phyloP scores from a whole-genome alignment of 2,888 invertebrate species.

The Melieria omissa region DNA sequence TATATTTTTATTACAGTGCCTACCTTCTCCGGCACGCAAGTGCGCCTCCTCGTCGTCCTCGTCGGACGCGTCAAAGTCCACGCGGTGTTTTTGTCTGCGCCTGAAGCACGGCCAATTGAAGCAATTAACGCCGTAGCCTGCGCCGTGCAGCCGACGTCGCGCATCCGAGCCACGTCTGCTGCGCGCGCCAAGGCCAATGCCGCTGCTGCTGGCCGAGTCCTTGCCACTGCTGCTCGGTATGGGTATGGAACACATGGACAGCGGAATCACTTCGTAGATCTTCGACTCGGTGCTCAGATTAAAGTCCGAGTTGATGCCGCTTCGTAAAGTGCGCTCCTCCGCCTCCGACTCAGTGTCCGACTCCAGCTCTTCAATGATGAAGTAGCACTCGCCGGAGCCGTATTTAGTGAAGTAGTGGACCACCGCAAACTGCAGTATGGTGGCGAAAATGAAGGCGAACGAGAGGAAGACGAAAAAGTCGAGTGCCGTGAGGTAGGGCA shows the following conservation, averaged over 20 bases:
- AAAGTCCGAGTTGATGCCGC: slow-evolving; percentile 56
- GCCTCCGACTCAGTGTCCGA: slow-evolving; percentile 73
- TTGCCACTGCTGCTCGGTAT: slow-evolving; percentile 49
- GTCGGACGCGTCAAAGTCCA: slow-evolving; percentile 47
- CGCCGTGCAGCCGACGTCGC: slow-evolving; percentile 60
- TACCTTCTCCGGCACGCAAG: slow-evolving; percentile 56
- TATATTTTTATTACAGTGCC: not conserved
- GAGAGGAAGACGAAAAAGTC: slow-evolving; percentile 86
- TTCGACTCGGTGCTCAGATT: slow-evolving; percentile 62
- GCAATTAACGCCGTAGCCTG: slow-evolving; percentile 44
- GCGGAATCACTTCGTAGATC: slow-evolving; percentile 73
- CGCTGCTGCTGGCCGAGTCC: slow-evolving; percentile 40
- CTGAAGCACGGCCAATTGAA: slow-evolving; percentile 52
- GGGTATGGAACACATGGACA: slow-evolving; percentile 72
- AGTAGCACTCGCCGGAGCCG: slow-evolving; percentile 82
- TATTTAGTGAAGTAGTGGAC: slow-evolving; percentile 89
- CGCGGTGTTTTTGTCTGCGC: slow-evolving; percentile 41
- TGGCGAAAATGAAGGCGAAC: slow-evolving; percentile 83
- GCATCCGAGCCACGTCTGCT: slow-evolving; percentile 43
- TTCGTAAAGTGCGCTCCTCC: slow-evolving; percentile 45
- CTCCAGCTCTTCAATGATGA: slow-evolving; percentile 72
- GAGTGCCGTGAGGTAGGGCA: slow-evolving; percentile 86
- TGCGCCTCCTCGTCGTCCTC: slow-evolving; percentile 63
- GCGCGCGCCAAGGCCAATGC: slow-evolving; percentile 52
- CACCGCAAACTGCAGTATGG: slow-evolving; percentile 85